phyloP scores from a whole-genome alignment of 2,888 invertebrate genomes.

The Caradrina clavipalpis region DNA sequence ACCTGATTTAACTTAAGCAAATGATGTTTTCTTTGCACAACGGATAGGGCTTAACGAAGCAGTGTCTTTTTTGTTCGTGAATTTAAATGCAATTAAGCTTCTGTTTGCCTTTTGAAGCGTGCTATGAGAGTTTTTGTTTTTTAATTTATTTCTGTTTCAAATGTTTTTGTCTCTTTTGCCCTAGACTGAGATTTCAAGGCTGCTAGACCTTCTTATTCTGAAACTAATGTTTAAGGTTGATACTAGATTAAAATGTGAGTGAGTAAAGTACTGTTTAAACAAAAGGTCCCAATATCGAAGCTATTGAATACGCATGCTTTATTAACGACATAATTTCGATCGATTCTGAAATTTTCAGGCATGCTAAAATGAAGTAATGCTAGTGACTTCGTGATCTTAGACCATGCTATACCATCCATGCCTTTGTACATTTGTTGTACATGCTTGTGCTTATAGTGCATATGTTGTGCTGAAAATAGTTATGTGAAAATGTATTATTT shows the following conservation, averaged over 20 bases:
- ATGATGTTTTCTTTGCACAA: conserved; percentile 87
- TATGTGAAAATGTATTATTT: conserved; percentile 28
- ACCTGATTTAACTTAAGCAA: conserved; percentile 84
- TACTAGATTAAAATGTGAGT: too few species aligned
- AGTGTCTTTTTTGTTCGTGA: conserved; percentile 85
- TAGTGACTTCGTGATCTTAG: too few species aligned
- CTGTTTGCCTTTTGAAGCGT: conserved; percentile 77
- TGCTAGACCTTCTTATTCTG: neutral
- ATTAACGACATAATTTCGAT: too few species aligned
- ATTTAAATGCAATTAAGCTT: conserved; percentile 88
- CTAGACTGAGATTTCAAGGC: neutral
- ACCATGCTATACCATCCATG: too few species aligned
- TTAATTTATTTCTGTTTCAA: conserved; percentile 49
- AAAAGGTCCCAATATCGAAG: too few species aligned
- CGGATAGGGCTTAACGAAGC: conserved; percentile 87
- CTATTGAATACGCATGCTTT: too few species aligned
- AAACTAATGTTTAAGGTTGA: neutral
- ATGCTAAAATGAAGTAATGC: too few species aligned
- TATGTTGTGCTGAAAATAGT: conserved; percentile 28
- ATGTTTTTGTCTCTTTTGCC: conserved; percentile 50
- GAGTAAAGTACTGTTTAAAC: too few species aligned
- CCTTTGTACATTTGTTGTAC: too few species aligned
- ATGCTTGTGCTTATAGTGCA: neutral
- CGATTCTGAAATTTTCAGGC: too few species aligned
- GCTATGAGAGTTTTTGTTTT: conserved; percentile 68